These are phyloP conservation scores for Pogonocherus hispidulus DNA, from an alignment of 2,888 invertebrate genomes.

Conservation along the genomic window DNA sequence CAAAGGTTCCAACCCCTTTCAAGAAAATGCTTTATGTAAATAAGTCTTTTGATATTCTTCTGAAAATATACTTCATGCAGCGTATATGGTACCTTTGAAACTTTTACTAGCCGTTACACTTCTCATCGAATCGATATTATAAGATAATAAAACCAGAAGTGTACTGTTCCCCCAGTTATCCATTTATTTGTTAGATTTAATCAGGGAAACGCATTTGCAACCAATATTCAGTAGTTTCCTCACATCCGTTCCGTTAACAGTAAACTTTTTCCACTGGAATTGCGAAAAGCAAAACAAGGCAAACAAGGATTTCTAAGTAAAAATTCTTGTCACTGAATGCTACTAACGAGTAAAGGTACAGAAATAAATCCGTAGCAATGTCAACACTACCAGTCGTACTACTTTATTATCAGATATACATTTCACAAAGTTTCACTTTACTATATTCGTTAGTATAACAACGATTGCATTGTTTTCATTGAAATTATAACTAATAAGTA, in stretches of 20 bases:
- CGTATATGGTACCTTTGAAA: too few species aligned
- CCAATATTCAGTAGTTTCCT: not conserved
- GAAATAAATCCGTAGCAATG: not conserved
- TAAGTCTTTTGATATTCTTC: too few species aligned
- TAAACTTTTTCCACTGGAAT: not conserved
- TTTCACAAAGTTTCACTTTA: slow-evolving; percentile 16
- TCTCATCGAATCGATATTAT: too few species aligned
- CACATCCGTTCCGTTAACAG: not conserved
- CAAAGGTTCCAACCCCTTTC: too few species aligned
- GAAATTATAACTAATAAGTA: too few species aligned
- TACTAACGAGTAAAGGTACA: slow-evolving; percentile 1
- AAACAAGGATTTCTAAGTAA: slow-evolving; percentile 6
- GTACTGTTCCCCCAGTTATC: not conserved
- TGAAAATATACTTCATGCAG: too few species aligned
- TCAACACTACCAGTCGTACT: not conserved
- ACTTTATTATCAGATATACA: not conserved
- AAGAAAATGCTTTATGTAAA: too few species aligned
- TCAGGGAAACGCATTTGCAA: not conserved
- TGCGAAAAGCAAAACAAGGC: slow-evolving; percentile 1
- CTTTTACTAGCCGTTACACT: too few species aligned
- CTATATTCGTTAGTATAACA: not conserved
- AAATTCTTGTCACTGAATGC: slow-evolving; percentile 7
- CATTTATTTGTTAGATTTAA: not conserved
- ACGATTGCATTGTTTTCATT: not conserved
- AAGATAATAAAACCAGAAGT: too few species aligned